Base-by-base conservation (phyloP, 2,797 vertebrate genomes). In the Brachymystax lenok region DNA sequence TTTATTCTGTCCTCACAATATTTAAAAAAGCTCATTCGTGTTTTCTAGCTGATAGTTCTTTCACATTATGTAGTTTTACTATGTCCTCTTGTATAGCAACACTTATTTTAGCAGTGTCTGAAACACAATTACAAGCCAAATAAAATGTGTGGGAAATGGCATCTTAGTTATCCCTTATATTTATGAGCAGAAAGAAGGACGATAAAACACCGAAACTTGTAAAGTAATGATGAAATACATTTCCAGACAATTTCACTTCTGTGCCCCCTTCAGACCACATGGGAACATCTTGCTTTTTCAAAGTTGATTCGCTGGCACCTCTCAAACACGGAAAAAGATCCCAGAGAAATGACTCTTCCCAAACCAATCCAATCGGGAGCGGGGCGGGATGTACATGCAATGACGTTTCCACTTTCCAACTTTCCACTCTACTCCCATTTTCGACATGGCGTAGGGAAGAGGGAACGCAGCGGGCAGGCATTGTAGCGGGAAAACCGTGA, bases 401-500 rank as follows among this genome's bases (percentile, higher is more conserved):
- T 92, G 90, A 93, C 94, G 94, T 92, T 79, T 79, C 50, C 78
- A 87, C 85, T 88, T 92, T 92, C 90, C 88, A 86, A 78, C 81
- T 50, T 74, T 64, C 71, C 90, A 88, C 40, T 46, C 40, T 2
- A 13, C 40, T 46, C 82, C 64, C 73, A 87, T 88, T 83, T 89
- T 79, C 82, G 89, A 91, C 92, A 95, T 95, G 94, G 94, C 93
- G 93, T 93, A 93, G 92, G 67, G 79, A 89, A 84, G 90, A 75
- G 87, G 84, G 77, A 73, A 74, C 75, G 35, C 69, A 56, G 64
- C 79, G 83, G 77, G 71, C 51, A 56, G 83, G 83, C 80, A 83
- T 86, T 80, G 84, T 46, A 46, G 72, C 30, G 72, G n/a, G 13
- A 52, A 46, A 46, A 46, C 40, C 40, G 40, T 13, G 40, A 12